These are phyloP conservation scores for Sternarchorhynchus goeldii DNA, from an alignment of 2,797 vertebrate genomes.

Conservation along the genomic window DNA sequence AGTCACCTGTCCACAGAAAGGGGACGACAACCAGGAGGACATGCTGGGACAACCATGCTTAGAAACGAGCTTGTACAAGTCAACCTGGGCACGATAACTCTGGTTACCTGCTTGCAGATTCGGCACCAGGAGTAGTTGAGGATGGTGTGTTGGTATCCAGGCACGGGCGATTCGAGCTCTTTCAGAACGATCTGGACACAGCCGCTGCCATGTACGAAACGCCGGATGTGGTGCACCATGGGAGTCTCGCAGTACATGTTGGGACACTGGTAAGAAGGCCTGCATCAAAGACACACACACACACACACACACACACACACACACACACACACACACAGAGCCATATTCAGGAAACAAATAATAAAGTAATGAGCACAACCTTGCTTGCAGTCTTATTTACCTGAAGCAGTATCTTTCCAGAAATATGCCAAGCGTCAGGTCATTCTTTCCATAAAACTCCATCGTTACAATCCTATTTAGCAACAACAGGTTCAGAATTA, in stretches of 20 bases:
- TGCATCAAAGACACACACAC: slow-evolving; percentile 57
- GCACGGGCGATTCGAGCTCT: slow-evolving; percentile 96
- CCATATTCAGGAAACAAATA: not conserved
- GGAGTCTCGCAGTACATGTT: slow-evolving; percentile 97
- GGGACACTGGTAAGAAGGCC: slow-evolving; percentile 96
- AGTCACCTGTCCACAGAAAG: slow-evolving; percentile 80
- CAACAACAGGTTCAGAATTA: not conserved
- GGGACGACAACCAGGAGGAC: not conserved
- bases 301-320: not conserved
- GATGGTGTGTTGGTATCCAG: slow-evolving; percentile 97
- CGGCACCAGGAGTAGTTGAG: slow-evolving; percentile 99
- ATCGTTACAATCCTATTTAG: slow-evolving; percentile 93
- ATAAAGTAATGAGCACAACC: not conserved
- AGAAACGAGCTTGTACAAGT: not conserved
- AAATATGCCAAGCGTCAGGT: slow-evolving; percentile 95
- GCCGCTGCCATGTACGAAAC: slow-evolving; percentile 94
- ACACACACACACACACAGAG: not conserved
- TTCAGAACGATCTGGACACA: slow-evolving; percentile 97
- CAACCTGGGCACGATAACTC: not conserved
- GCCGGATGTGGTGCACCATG: slow-evolving; percentile 96
- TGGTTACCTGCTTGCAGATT: slow-evolving; percentile 91
- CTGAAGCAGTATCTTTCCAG: slow-evolving; percentile 97
- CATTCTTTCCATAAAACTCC: slow-evolving; percentile 99
- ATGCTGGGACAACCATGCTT: not conserved
- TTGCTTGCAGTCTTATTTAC: slow-evolving; percentile 66